Conservation (phyloP, 1,140 invertebrate species). For the Lepidurus apus region DNA sequence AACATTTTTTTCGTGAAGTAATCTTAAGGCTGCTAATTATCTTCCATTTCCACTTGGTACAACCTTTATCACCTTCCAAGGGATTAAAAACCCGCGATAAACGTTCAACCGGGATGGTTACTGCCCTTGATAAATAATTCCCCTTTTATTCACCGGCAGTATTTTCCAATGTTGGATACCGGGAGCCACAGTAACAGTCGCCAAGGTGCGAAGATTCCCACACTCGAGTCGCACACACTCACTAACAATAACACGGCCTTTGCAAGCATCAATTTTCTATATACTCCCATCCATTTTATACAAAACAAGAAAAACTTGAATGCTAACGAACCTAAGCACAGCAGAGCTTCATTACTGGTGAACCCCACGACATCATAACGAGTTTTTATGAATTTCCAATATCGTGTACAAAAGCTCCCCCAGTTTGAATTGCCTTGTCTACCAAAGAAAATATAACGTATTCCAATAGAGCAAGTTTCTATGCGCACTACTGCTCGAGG, state of each 20-base stretch:
- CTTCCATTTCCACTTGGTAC: background rate
- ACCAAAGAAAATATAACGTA: background rate
- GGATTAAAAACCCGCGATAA: background rate
- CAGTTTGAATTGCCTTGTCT: background rate
- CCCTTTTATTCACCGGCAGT: background rate
- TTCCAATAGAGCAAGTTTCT: background rate
- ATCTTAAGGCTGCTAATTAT: background rate
- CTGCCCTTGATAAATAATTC: background rate
- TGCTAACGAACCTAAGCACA: background rate
- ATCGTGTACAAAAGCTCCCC: background rate
- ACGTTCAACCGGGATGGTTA: background rate
- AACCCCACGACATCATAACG: too few species aligned
- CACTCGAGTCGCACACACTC: background rate
- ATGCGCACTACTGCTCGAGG: background rate
- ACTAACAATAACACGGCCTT: background rate
- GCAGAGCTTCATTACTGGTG: background rate
- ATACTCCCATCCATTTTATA: background rate
- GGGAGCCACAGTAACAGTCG: background rate
- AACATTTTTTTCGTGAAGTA: background rate
- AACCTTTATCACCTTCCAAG: background rate
- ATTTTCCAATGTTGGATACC: background rate
- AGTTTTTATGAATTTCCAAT: background rate
- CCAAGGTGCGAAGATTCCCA: constrained; percentile 16
- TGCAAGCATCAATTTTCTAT: background rate
- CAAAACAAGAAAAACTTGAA: background rate